Evolutionary conservation across 2,888 invertebrate genomes (phyloP).

Genomic region (Heliconius cydno): DNA sequence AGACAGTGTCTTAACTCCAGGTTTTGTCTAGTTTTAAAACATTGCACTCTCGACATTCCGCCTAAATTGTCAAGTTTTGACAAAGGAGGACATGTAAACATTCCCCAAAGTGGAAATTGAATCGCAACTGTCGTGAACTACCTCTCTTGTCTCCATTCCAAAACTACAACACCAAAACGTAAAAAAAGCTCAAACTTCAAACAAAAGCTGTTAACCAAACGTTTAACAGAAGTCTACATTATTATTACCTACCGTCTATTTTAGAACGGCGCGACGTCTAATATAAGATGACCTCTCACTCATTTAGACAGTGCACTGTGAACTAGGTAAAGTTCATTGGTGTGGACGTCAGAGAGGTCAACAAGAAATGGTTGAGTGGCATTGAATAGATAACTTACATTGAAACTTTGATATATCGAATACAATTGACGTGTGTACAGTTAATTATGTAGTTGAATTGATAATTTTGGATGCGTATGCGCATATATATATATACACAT

Average conservation of each 20-base stretch:
- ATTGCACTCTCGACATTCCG: too few relatives aligned
- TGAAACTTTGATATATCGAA: slow-evolving; percentile 10
- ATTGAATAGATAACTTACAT: slow-evolving; percentile 63
- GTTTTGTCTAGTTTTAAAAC: too few relatives aligned
- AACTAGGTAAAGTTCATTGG: slow-evolving; percentile 47
- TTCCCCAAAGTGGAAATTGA: not conserved
- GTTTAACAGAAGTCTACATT: slow-evolving; percentile 67
- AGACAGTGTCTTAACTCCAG: too few relatives aligned
- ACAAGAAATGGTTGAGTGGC: slow-evolving; percentile 59
- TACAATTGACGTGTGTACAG: not conserved
- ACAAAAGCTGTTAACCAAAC: slow-evolving; percentile 20
- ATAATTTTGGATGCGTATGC: slow-evolving; percentile 4
- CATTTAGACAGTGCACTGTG: slow-evolving; percentile 46
- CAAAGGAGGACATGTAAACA: too few relatives aligned
- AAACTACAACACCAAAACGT: not conserved
- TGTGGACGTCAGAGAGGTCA: slow-evolving; percentile 54
- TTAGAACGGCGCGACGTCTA: slow-evolving; percentile 63
- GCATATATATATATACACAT: not conserved
- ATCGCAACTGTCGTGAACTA: not conserved
- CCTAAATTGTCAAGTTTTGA: too few relatives aligned
- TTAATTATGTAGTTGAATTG: slow-evolving; percentile 6
- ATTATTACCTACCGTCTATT: slow-evolving; percentile 51
- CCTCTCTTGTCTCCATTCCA: too few relatives aligned
- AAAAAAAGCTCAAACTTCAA: not conserved
- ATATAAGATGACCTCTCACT: slow-evolving; percentile 54